A percentile compares a stretch with the other conserved stretches of the same genome.
phyloP scores from a whole-genome alignment of 2,797 vertebrate genomes.

The Erpetoichthys calabaricus region DNA sequence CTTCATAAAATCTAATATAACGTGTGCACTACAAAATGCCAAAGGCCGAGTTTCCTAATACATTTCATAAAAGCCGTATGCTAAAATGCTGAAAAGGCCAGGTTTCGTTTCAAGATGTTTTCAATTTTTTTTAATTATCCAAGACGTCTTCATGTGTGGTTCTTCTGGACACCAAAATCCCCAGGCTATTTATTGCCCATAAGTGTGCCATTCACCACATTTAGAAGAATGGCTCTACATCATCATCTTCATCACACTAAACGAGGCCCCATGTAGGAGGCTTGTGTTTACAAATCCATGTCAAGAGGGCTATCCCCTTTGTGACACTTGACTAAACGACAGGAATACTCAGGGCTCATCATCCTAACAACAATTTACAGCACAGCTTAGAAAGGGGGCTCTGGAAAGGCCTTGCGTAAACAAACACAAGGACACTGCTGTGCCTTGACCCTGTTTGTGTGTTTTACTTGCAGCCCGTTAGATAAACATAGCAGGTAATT shows the following conservation, averaged over 20 bases:
- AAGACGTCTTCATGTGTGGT: slow-evolving; percentile 7
- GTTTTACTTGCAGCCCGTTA: slow-evolving; percentile 34
- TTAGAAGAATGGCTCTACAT: slow-evolving; percentile 8
- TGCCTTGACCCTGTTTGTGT: slow-evolving; percentile 32
- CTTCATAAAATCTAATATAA: background rate
- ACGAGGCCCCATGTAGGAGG: slow-evolving; percentile 17
- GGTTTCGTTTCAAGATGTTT: slow-evolving; percentile 1
- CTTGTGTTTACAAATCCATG: slow-evolving; percentile 9
- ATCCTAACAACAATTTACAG: slow-evolving; percentile 20
- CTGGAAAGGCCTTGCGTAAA: slow-evolving; percentile 21
- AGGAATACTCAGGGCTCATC: slow-evolving; percentile 9
- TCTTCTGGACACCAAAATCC: background rate
- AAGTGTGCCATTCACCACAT: background rate
- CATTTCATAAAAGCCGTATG: background rate
- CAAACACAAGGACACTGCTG: slow-evolving; percentile 22
- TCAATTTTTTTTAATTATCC: background rate
- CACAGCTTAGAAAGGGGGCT: slow-evolving; percentile 15
- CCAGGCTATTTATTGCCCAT: slow-evolving; percentile 2
- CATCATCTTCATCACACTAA: slow-evolving; percentile 19
- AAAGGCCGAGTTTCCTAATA: background rate
- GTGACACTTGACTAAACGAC: slow-evolving; percentile 8
- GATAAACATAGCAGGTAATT: slow-evolving; percentile 29
- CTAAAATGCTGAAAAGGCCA: background rate
- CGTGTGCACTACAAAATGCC: background rate
- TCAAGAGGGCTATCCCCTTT: slow-evolving; percentile 20